Evolutionary conservation across 1,140 invertebrate species (phyloP).

Genomic region (Arion vulgaris): DNA sequence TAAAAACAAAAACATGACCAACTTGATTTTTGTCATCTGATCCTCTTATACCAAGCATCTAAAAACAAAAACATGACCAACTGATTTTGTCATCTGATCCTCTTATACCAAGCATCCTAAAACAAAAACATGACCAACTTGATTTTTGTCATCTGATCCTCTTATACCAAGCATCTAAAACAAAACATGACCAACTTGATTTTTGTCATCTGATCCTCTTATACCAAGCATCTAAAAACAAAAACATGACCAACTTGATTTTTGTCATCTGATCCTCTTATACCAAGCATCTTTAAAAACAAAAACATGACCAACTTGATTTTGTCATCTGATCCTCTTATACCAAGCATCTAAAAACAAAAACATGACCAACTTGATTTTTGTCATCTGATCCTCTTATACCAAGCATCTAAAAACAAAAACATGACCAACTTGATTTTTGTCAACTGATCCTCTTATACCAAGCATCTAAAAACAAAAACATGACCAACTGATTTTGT

Average conservation of each 20-base stretch:
- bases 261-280: constrained; percentile 80
- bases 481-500: too few relatives aligned
- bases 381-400: constrained; percentile 81
- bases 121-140: constrained; percentile 85
- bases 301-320: too few relatives aligned
- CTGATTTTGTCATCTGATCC: constrained; percentile 78
- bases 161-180: constrained; percentile 85
- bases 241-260: constrained; percentile 87
- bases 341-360: constrained; percentile 81
- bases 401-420: constrained; percentile 81
- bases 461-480: constrained; percentile 81
- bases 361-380: constrained; percentile 87
- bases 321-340: constrained; percentile 80
- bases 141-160: constrained; percentile 77
- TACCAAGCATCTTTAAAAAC: constrained; percentile 83
- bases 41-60: constrained; percentile 89
- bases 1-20: constrained; percentile 81
- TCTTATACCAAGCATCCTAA: constrained; percentile 85
- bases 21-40: constrained; percentile 78
- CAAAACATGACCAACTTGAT: constrained; percentile 85
- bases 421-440: constrained; percentile 86
- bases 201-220: constrained; percentile 78
- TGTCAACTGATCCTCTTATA: constrained; percentile 81
- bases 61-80: too few relatives aligned
- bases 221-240: constrained; percentile 84